phyloP scores from a whole-genome alignment of 1,140 invertebrate species.

The Oscheius sp. region DNA sequence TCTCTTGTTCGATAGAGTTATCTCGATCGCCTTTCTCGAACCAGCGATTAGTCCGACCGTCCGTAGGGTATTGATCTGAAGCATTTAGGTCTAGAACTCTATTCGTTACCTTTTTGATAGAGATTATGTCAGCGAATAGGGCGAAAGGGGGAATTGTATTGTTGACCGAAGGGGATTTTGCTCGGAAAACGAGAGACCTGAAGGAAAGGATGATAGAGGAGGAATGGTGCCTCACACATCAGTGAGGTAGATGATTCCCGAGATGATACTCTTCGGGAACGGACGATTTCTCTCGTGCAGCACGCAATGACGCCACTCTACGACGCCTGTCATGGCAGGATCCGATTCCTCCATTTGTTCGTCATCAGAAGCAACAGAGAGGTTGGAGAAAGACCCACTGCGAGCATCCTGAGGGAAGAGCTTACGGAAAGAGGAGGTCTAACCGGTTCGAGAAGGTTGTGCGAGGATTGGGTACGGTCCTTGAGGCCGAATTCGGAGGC shows the following conservation, averaged over 20 bases:
- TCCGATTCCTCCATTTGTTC: not conserved
- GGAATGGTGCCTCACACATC: slow-evolving; percentile 17
- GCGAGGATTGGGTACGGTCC: not conserved
- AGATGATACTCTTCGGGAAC: slow-evolving; percentile 29
- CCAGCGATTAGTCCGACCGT: slow-evolving; percentile 23
- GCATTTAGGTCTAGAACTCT: not conserved
- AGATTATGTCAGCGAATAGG: slow-evolving; percentile 30
- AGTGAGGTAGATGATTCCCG: slow-evolving; percentile 33
- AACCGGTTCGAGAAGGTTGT: not conserved
- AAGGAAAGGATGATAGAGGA: not conserved
- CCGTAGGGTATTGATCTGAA: slow-evolving; percentile 16
- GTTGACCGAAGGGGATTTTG: slow-evolving; percentile 2
- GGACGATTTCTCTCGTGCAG: slow-evolving; percentile 31
- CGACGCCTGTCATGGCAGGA: not conserved
- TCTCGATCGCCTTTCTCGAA: slow-evolving; percentile 20
- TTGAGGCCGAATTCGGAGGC: slow-evolving; percentile 3
- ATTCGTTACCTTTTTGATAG: slow-evolving; percentile 28
- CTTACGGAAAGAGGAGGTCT: not conserved
- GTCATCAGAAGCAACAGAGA: too few relatives aligned
- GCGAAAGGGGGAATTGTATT: slow-evolving; percentile 25
- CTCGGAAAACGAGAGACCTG: slow-evolving; percentile 27
- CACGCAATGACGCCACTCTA: slow-evolving; percentile 23
- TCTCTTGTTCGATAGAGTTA: slow-evolving; percentile 8
- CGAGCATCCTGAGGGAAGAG: not conserved
- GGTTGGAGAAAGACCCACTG: too few relatives aligned